Evolutionary conservation across 1,140 invertebrate genomes (phyloP).

Genomic region (Orchestia grillus): DNA sequence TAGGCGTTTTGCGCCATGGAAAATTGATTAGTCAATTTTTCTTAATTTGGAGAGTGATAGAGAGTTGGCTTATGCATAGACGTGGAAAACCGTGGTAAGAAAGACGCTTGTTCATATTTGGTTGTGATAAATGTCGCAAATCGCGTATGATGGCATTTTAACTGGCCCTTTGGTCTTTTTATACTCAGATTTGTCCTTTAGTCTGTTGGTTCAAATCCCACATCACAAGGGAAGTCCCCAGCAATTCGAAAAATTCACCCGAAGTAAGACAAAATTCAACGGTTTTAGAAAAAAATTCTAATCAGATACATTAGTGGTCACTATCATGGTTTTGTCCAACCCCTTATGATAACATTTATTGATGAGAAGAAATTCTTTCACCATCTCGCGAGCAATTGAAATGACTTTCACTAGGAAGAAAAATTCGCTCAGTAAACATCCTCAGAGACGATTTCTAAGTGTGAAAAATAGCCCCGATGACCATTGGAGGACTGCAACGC

Average conservation of each 20-base stretch:
- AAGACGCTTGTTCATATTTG: background rate
- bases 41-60: background rate
- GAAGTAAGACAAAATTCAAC: too few species aligned
- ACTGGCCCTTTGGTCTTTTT: background rate
- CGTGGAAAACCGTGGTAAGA: background rate
- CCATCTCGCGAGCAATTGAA: background rate
- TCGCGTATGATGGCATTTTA: background rate
- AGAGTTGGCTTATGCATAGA: background rate
- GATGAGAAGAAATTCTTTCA: background rate
- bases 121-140: background rate
- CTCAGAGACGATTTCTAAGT: background rate
- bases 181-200: background rate
- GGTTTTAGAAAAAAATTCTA: too few species aligned
- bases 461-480: background rate
- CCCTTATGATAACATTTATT: background rate
- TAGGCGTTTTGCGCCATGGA: background rate
- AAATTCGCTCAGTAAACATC: background rate
- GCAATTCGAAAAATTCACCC: background rate
- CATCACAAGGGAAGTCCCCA: background rate
- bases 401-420: background rate
- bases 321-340: background rate
- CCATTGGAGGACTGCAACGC: background rate
- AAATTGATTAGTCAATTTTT: background rate
- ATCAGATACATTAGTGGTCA: background rate
- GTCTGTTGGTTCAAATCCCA: background rate